These are phyloP conservation scores for Pleuronectes platessa DNA, from an alignment of 2,113 vertebrate species.

Conservation along the genomic window DNA sequence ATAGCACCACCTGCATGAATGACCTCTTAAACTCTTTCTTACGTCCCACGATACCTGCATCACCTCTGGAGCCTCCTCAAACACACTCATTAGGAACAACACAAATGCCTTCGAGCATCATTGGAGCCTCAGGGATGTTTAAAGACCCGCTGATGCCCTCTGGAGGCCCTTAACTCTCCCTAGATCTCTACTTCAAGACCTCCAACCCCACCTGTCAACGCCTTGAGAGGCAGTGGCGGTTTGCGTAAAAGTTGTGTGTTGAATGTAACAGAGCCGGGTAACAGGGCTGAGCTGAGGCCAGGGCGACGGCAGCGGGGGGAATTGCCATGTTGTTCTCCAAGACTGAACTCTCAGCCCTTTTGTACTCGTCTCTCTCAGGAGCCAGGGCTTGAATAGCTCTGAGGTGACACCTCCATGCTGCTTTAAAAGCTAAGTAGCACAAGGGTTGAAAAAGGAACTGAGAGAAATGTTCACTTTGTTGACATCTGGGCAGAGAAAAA, in stretches of 20 bases:
- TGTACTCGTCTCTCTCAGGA: conserved; percentile 41
- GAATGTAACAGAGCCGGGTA: conserved; percentile 18
- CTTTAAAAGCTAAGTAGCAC: conserved; percentile 53
- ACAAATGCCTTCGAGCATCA: background rate
- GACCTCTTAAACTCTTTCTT: background rate
- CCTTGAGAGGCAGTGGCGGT: background rate
- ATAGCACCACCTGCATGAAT: background rate
- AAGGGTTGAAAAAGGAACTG: conserved; percentile 43
- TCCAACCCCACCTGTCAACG: background rate
- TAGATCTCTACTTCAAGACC: background rate
- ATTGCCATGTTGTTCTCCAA: conserved; percentile 37
- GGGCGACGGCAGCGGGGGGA: conserved; percentile 2
- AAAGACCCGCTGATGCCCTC: background rate
- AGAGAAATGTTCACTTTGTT: conserved; percentile 57
- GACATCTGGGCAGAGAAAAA: conserved; percentile 29
- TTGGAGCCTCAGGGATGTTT: background rate
- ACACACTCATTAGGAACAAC: background rate
- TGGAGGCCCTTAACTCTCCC: background rate
- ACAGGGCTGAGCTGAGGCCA: conserved; percentile 26
- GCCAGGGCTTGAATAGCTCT: conserved; percentile 30
- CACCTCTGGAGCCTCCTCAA: background rate
- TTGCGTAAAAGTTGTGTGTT: background rate
- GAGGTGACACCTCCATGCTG: conserved; percentile 62
- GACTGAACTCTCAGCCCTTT: conserved; percentile 52
- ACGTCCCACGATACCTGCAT: background rate